Conservation (phyloP, 2,797 vertebrate genomes). For the Chrysocyon brachyurus region DNA sequence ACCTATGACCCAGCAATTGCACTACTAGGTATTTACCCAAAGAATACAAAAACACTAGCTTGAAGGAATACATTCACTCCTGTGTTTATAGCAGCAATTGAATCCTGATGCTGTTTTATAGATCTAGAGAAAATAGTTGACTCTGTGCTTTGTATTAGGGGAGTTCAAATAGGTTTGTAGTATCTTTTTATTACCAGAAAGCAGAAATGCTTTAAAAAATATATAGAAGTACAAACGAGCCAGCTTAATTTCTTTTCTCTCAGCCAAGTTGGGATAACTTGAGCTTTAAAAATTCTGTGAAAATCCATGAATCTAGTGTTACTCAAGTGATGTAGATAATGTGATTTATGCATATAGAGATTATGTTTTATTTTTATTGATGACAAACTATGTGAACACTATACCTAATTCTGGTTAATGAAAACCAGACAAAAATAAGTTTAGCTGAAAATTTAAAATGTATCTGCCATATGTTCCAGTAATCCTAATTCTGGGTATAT, state of each 20-base stretch:
- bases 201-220: background rate
- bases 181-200: background rate
- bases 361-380: slow-evolving; percentile 24
- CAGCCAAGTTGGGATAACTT: background rate
- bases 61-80: background rate
- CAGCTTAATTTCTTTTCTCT: background rate
- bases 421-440: slow-evolving; percentile 19
- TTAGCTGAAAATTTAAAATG: background rate
- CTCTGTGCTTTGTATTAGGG: background rate
- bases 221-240: background rate
- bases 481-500: background rate
- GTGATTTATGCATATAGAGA: background rate
- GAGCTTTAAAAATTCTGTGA: background rate
- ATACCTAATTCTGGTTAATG: background rate
- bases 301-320: background rate
- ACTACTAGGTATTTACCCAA: background rate
- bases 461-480: background rate
- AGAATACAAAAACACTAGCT: background rate
- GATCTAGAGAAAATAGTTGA: background rate
- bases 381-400: background rate
- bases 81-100: background rate
- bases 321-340: background rate
- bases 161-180: background rate
- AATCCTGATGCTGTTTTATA: background rate
- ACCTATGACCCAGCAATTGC: background rate